Evolutionary conservation across 2,113 vertebrate genomes (phyloP).

Genomic region (Crotophaga sulcirostris): DNA sequence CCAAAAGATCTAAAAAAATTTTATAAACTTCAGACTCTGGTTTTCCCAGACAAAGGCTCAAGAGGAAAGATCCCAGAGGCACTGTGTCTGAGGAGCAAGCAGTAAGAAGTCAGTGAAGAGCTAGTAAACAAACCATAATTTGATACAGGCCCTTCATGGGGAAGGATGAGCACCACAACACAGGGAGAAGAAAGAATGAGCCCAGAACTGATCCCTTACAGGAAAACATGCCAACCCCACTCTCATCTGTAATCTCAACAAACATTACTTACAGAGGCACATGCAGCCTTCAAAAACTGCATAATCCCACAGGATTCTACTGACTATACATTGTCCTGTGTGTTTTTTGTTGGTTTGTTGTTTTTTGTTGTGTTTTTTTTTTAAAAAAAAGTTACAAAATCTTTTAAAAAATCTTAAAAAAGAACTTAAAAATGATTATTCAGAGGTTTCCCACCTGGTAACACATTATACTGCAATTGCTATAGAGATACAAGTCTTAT

Average conservation of each 20-base stretch:
- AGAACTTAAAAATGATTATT: not conserved
- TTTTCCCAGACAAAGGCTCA: not conserved
- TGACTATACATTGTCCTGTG: not conserved
- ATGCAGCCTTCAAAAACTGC: not conserved
- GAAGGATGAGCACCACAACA: not conserved
- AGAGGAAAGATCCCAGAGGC: not conserved
- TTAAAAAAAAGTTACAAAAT: not conserved
- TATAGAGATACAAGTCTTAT: not conserved
- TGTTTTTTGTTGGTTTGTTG: no score
- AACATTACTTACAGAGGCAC: not conserved
- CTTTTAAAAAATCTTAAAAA: no score
- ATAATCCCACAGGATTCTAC: not conserved
- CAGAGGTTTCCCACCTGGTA: not conserved
- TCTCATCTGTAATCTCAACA: not conserved
- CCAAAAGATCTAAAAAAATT: not conserved
- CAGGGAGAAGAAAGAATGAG: not conserved
- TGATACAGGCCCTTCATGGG: not conserved
- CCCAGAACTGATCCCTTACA: not conserved
- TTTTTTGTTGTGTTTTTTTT: no score
- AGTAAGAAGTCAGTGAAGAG: not conserved
- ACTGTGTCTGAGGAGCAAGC: not conserved
- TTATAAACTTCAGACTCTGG: not conserved
- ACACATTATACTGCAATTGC: not conserved
- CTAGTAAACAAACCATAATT: conserved; percentile 7
- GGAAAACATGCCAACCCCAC: not conserved